phyloP scores from a whole-genome alignment of 92 coral and sea anemone genomes.

The Zoanthus sansibaricus region DNA sequence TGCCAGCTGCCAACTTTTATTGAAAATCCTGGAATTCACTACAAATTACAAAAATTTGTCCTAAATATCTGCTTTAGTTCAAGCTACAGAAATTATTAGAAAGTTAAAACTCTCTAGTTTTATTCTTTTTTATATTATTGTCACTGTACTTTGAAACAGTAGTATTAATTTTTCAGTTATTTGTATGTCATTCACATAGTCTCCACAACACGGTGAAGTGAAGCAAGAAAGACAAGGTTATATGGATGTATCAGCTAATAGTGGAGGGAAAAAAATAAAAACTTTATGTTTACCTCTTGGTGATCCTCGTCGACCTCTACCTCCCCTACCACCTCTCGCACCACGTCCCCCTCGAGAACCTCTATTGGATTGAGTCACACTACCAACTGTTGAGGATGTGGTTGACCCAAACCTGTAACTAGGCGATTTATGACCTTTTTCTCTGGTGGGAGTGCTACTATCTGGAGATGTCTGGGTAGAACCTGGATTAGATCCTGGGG shows the following conservation, averaged over 20 bases:
- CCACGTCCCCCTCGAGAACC: slow-evolving; percentile 95
- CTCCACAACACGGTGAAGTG: too few species aligned
- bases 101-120: too few species aligned
- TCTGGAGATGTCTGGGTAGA: slow-evolving; percentile 84
- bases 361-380: slow-evolving; percentile 71
- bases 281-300: slow-evolving; percentile 77
- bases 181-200: too few species aligned
- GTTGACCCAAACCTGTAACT: slow-evolving; percentile 79
- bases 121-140: too few species aligned
- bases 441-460: slow-evolving; percentile 49
- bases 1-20: too few species aligned
- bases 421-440: slow-evolving; percentile 85
- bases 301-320: slow-evolving; percentile 87
- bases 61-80: too few species aligned
- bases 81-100: too few species aligned
- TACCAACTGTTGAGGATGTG: slow-evolving; percentile 59
- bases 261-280: background rate
- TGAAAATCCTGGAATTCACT: too few species aligned
- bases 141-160: too few species aligned
- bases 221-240: background rate
- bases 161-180: too few species aligned
- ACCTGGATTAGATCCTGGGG: slow-evolving; percentile 65
- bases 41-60: too few species aligned
- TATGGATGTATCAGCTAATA: background rate
- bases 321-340: slow-evolving; percentile 92